Base-by-base conservation (phyloP, 2,797 vertebrate species). In the Anguilla pacifica region DNA sequence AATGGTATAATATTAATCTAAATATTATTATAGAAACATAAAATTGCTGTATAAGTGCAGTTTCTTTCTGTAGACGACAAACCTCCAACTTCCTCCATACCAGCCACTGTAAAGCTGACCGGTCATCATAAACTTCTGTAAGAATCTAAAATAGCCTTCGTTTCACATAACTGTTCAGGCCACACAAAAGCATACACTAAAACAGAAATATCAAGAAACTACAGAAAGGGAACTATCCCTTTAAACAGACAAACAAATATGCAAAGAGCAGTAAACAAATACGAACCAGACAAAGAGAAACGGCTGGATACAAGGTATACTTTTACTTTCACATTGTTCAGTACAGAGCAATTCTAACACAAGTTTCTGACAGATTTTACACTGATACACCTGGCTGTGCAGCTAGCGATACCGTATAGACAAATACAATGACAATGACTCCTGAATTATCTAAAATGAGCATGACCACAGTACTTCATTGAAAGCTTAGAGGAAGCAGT, bases 271-370 rank as follows among this genome's bases (percentile, higher is more conserved):
- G 61, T 25, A 61, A 10, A 46, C 53, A 85, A 74, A 22, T 31
- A 61, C 22, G 9, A 72, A 55, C 25, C 4, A 74, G 67, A 53
- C 25, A 77, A 5, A 64, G 39, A 87, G 64, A 85, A 59, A 88
- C 39, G 28, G 70, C 74, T 55, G 88, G 94, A 70, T 96, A 96
- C 95, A 96, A 95, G 94, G 94, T 95, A 96, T 96, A 96, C 93
- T 95, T 97, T 97, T 96, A 96, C 95, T 96, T 96, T 96, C 96
- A 96, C 96, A 96, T 96, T 96, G 94, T 96, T 95, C 96, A 96
- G 94, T 96, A 97, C 96, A 97, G 95, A 96, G 94, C 94, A 93
- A 93, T 94, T 96, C 95, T 96, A 96, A 95, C 95, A 97, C 95
- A 95, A 94, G 95, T 95, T 96, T 95, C 94, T 94, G 95, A 96